phyloP scores from a whole-genome alignment of 2,797 vertebrate species.

The Clarias pachynema region DNA sequence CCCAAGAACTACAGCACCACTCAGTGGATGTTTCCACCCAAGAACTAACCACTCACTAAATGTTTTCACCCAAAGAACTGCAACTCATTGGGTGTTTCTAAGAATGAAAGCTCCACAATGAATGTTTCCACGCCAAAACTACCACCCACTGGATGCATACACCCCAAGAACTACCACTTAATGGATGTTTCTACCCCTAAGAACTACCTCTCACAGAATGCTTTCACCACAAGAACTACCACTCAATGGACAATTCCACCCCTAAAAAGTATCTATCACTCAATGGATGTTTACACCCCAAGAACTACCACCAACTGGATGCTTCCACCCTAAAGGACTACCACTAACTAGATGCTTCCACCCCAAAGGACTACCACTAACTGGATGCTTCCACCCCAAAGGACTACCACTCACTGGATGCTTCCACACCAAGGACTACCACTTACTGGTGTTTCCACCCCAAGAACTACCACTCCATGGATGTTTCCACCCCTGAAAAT shows the following conservation, averaged over 20 bases:
- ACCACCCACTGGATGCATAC: not conserved
- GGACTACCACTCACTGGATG: not conserved
- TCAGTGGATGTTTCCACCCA: not conserved
- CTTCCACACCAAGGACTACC: not conserved
- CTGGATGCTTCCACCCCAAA: not conserved
- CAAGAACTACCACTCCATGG: not conserved
- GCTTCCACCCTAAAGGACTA: not conserved
- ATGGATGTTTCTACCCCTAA: not conserved
- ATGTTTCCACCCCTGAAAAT: too few species aligned
- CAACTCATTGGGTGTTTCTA: too few species aligned
- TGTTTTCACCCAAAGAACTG: not conserved
- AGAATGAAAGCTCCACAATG: not conserved
- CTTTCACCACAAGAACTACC: not conserved
- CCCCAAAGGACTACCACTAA: not conserved
- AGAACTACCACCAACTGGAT: not conserved
- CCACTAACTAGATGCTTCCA: not conserved
- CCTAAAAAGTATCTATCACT: not conserved
- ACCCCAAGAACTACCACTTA: not conserved
- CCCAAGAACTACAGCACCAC: not conserved
- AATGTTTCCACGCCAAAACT: not conserved
- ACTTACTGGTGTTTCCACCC: not conserved
- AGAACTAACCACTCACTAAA: not conserved
- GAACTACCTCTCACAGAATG: not conserved
- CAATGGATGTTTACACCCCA: not conserved
- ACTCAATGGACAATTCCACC: not conserved